Percentiles rank a stretch among this genome's conserved stretches.
Evolutionary conservation across 2,113 vertebrate species (phyloP).

Genomic region (Campylomormyrus numenius): DNA sequence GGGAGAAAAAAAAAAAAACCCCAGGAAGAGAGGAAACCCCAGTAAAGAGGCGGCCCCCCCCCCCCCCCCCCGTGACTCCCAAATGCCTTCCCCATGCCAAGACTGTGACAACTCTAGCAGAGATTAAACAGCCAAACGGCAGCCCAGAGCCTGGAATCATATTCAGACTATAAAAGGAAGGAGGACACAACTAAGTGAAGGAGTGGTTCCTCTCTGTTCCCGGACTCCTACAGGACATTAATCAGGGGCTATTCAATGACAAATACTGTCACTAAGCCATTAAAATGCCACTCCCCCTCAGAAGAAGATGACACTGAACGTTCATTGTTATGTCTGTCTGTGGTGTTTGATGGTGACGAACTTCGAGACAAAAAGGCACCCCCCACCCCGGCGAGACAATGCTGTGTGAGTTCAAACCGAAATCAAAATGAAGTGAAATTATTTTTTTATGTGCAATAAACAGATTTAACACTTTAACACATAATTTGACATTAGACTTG

Average conservation of each 20-base stretch:
- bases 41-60: no score
- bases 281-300: not conserved
- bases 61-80: not conserved
- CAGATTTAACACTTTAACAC: not conserved
- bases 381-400: not conserved
- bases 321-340: not conserved
- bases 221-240: not conserved
- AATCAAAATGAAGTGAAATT: not conserved
- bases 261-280: not conserved
- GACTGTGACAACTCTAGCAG: slow-evolving; percentile 1
- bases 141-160: not conserved
- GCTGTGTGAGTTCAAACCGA: not conserved
- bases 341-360: not conserved
- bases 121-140: slow-evolving; percentile 16
- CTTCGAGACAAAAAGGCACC: not conserved
- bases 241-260: not conserved
- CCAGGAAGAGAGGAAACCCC: no score
- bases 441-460: not conserved
- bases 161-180: slow-evolving; percentile 29
- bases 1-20: no score
- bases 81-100: slow-evolving; percentile 10
- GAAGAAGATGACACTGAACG: not conserved
- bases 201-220: not conserved
- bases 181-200: not conserved
- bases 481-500: not conserved